Percentiles rank a stretch among this genome's conserved stretches.
Evolutionary conservation across 2,888 invertebrate species (phyloP).

Genomic region (Polietes domitor): DNA sequence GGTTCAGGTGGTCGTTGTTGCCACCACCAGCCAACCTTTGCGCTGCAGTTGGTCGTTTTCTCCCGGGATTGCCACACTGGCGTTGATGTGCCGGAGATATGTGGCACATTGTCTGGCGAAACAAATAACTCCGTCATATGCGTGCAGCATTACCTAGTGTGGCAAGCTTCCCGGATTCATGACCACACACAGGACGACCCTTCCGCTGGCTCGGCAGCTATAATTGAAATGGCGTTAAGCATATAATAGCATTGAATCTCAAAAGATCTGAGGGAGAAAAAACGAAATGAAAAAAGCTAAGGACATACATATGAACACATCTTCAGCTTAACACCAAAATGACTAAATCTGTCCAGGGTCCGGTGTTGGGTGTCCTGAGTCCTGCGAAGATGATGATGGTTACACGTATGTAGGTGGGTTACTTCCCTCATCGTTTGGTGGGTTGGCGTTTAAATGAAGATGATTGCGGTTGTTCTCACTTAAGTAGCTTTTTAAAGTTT

Average conservation of each 20-base stretch:
- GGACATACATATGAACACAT: neutral
- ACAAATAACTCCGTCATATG: conserved; percentile 11
- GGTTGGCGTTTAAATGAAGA: conserved; percentile 33
- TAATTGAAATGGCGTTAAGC: conserved; percentile 2
- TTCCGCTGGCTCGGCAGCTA: neutral
- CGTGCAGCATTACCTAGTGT: neutral
- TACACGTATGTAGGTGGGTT: neutral
- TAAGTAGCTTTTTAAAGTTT: conserved; percentile 57
- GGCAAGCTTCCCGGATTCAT: neutral
- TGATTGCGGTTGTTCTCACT: conserved; percentile 46
- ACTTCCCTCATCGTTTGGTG: too few species aligned
- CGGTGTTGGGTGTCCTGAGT: neutral
- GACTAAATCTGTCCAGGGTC: neutral
- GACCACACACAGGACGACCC: neutral
- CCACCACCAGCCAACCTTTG: too few species aligned
- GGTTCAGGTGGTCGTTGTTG: neutral
- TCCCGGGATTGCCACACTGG: neutral
- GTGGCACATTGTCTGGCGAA: neutral
- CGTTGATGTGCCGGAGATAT: conserved; percentile 1
- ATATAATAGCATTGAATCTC: neutral
- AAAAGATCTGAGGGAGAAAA: too few species aligned
- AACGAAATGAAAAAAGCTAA: conserved; percentile 4
- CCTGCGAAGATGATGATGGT: neutral
- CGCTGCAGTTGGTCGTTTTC: neutral
- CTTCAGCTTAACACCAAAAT: neutral